A percentile compares a stretch with the other conserved stretches of the same genome.
Conservation (phyloP, 37 sponge, comb jelly and placozoan species). For the Bolinopsis microptera region DNA sequence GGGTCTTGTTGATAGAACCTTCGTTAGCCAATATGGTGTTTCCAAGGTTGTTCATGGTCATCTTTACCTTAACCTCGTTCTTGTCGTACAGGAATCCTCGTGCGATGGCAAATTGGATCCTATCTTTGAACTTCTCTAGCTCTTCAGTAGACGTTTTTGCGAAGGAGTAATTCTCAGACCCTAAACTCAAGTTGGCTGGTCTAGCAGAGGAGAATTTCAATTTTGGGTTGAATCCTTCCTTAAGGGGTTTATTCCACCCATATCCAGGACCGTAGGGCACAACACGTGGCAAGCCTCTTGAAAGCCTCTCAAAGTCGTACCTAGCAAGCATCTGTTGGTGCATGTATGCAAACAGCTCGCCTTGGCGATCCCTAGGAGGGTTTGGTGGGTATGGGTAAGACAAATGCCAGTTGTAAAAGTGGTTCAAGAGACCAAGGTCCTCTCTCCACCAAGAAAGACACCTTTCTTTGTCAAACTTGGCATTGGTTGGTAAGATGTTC, state of each 20-base stretch:
- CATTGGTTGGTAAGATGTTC: not conserved
- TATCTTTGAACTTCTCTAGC: not conserved
- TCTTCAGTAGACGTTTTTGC: not conserved
- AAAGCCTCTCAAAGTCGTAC: conserved; percentile 31
- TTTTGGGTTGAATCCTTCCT: not conserved
- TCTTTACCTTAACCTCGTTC: not conserved
- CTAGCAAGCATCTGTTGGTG: conserved; percentile 59
- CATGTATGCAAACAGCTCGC: conserved; percentile 62
- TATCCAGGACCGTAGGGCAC: conserved; percentile 25
- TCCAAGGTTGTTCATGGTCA: conserved; percentile 41
- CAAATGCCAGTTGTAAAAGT: conserved; percentile 42
- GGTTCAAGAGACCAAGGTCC: not conserved
- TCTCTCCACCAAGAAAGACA: conserved; percentile 36
- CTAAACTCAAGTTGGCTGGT: conserved; percentile 15
- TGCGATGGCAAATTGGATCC: not conserved
- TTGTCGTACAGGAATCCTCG: conserved; percentile 1
- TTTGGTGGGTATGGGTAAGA: not conserved
- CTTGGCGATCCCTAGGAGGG: conserved; percentile 5
- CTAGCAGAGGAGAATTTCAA: not conserved
- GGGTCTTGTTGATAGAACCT: not conserved
- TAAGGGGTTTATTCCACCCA: conserved; percentile 42
- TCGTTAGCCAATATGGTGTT: conserved; percentile 28
- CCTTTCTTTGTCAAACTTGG: not conserved
- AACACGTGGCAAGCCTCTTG: not conserved
- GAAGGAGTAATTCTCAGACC: not conserved